Base-by-base conservation (phyloP, 2,113 vertebrate species). In the Monarcha castaneiventris region DNA sequence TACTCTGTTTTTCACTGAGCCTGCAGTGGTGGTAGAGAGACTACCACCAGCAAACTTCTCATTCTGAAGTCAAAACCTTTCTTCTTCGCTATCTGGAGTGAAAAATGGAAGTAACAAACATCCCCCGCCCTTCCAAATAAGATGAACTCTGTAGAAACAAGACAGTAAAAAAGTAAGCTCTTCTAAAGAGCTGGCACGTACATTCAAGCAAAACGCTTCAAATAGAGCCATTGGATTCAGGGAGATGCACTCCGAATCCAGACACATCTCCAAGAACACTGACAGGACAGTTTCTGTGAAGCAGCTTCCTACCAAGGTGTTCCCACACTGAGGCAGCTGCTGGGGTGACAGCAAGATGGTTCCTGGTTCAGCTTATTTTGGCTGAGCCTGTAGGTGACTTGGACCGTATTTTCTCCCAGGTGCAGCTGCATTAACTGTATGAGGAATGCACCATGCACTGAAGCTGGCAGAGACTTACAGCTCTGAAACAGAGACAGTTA, bases 391-490 rank as follows among this genome's bases (percentile, higher is more conserved):
- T n/a, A 80, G 80, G 84, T 87, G 67, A 91, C 48, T 93, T 90
- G 0, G 0, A 85, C 89, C 63, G 3, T 46, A 72, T 72, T 87
- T 94, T 78, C 88, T 76, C 58, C 79, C 64, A 93, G 88, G 85
- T 84, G 74, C 76, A 74, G 64, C 88, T 82, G 85, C 83, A 92
- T 78, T 93, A 95, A 79, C 55, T 48, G 43, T 22, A 35, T 11
- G 52, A 94, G 75, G 85, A 96, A 93, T 55, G 41, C 82, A 85
- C 54, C 54, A 56, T 30, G 63, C 67, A 85, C 74, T 43, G 71
- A 85, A 83, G 87, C 87, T 93, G 91, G 89, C 84, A 89, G 81
- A 93, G 91, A 94, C 61, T 81, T 93, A 88, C 1, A 84, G 86
- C 77, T 94, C 76, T 68, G 69, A 56, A 91, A 48, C 52, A 74